Evolutionary conservation across 1,140 invertebrate genomes (phyloP).

Genomic region (Brachionus asplanchnoidis): DNA sequence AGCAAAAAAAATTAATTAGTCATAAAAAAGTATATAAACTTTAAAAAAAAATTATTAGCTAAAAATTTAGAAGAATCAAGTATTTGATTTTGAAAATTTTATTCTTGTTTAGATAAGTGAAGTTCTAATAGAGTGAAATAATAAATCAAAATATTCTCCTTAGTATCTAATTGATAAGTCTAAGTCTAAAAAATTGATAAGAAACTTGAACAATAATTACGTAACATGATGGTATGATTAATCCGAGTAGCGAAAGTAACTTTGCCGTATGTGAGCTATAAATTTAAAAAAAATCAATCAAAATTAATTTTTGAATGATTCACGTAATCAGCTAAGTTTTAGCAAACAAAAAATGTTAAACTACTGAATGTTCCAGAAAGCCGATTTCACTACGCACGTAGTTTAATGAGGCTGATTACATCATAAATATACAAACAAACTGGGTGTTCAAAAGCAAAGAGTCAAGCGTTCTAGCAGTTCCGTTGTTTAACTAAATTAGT

Average conservation of each 20-base stretch:
- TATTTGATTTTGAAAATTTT: background rate
- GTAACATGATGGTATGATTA: background rate
- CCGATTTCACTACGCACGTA: background rate
- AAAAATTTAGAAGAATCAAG: background rate
- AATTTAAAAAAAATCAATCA: conserved; percentile 1
- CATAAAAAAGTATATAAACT: background rate
- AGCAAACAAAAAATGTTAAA: conserved; percentile 21
- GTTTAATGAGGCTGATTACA: background rate
- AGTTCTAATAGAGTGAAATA: background rate
- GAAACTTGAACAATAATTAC: background rate
- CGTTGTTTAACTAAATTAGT: background rate
- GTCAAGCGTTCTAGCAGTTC: background rate
- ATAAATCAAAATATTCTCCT: background rate
- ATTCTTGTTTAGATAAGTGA: background rate
- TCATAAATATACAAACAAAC: background rate
- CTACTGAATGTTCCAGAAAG: background rate
- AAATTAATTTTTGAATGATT: conserved; percentile 1
- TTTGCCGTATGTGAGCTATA: background rate
- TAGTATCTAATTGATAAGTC: background rate
- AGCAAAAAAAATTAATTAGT: background rate
- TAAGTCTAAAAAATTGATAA: background rate
- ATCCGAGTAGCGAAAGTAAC: background rate
- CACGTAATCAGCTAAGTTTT: background rate
- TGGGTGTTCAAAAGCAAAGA: background rate
- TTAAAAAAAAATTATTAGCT: background rate